Percentiles rank a stretch among this genome's conserved stretches.
Conservation (phyloP, 1,140 invertebrate species). For the Euwallacea similis region DNA sequence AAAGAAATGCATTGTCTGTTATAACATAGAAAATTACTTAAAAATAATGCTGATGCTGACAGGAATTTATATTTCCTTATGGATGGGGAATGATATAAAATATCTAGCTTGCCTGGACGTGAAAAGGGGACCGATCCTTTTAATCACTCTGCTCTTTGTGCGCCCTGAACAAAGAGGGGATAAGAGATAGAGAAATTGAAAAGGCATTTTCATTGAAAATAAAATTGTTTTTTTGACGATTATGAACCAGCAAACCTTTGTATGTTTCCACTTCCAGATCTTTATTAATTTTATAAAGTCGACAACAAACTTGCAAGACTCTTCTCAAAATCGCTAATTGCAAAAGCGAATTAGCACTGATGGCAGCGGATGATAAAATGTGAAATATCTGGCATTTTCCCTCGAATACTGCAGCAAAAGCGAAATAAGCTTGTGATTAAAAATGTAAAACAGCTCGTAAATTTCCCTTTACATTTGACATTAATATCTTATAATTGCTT, state of each 20-base stretch:
- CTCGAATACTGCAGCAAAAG: slow-evolving; percentile 13
- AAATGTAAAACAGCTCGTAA: slow-evolving; percentile 31
- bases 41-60: slow-evolving; percentile 2
- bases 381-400: slow-evolving; percentile 15
- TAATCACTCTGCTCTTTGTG: slow-evolving; percentile 20
- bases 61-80: slow-evolving; percentile 20
- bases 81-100: slow-evolving; percentile 11
- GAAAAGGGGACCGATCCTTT: slow-evolving; percentile 15
- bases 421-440: slow-evolving; percentile 30
- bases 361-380: slow-evolving; percentile 14
- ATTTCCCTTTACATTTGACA: slow-evolving; percentile 29
- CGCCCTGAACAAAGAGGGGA: slow-evolving; percentile 1
- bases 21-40: neutral
- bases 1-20: slow-evolving; percentile 16
- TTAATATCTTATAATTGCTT: slow-evolving; percentile 36
- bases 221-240: slow-evolving; percentile 5
- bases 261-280: too few relatives aligned
- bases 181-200: slow-evolving; percentile 4
- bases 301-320: neutral
- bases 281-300: too few relatives aligned
- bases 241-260: slow-evolving; percentile 2
- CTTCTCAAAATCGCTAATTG: slow-evolving; percentile 2
- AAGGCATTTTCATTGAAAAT: slow-evolving; percentile 12
- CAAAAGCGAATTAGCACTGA: slow-evolving; percentile 18
- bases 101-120: slow-evolving; percentile 11